A percentile compares a stretch with the other conserved stretches of the same genome.
Evolutionary conservation across 2,797 vertebrate genomes (phyloP).

Genomic region (Meriones psammophilus): DNA sequence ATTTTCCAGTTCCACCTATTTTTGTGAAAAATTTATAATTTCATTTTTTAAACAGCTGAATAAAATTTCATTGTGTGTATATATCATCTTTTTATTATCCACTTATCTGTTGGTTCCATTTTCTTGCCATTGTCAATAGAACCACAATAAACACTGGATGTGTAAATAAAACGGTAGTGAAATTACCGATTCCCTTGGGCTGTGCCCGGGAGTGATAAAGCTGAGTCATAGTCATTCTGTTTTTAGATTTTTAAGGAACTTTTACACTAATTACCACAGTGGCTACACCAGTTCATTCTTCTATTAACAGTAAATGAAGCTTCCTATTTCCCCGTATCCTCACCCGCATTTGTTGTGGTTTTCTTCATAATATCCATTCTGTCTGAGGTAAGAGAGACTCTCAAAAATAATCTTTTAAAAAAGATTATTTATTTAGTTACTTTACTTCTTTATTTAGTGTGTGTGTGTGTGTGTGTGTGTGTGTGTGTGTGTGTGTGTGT

Average conservation of each 20-base stretch:
- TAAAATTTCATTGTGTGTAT: not conserved
- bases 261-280: not conserved
- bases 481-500: not conserved
- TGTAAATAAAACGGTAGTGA: not conserved
- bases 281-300: not conserved
- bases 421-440: not conserved
- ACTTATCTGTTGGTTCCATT: not conserved
- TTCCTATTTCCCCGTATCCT: not conserved
- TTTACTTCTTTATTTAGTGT: not conserved
- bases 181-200: not conserved
- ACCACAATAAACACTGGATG: not conserved
- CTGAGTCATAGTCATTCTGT: not conserved
- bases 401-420: not conserved
- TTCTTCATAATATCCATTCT: not conserved
- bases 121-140: not conserved
- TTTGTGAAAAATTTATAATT: not conserved
- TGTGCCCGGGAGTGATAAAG: not conserved
- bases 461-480: no score
- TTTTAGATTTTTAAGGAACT: not conserved
- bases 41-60: not conserved
- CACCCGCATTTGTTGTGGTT: not conserved
- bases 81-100: not conserved
- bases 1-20: not conserved
- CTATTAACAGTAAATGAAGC: not conserved
- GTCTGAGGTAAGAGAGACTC: not conserved